phyloP scores from a whole-genome alignment of 2,888 invertebrate genomes.

The Heteromyza rotundicornis region DNA sequence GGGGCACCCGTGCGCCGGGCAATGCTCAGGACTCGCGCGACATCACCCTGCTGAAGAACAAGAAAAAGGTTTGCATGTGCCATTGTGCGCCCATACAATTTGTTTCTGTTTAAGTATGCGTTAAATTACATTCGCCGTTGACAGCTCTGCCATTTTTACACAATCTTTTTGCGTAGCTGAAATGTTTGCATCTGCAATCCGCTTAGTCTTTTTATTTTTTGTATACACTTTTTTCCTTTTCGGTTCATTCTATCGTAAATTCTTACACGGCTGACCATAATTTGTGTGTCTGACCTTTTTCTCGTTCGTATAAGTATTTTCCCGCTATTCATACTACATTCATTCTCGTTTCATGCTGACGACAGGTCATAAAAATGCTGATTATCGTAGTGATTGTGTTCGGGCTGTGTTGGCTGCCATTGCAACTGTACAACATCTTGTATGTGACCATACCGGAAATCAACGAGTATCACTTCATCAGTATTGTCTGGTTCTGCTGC shows the following conservation, averaged over 20 bases:
- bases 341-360: constrained; percentile 16
- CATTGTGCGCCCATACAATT: too few species aligned
- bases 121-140: too few species aligned
- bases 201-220: too few species aligned
- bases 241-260: too few species aligned
- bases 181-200: too few species aligned
- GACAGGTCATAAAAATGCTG: constrained; percentile 86
- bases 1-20: constrained; percentile 81
- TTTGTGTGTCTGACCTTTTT: background rate
- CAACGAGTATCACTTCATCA: constrained; percentile 79
- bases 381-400: constrained; percentile 83
- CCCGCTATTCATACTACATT: constrained; percentile 1
- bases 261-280: background rate
- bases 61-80: constrained; percentile 82
- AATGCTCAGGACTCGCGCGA: constrained; percentile 80
- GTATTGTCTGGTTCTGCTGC: constrained; percentile 84
- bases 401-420: constrained; percentile 83
- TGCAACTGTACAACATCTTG: constrained; percentile 76
- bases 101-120: too few species aligned
- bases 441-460: constrained; percentile 74
- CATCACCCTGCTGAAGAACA: constrained; percentile 80
- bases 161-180: too few species aligned
- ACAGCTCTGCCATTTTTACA: too few species aligned
- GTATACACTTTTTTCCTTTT: too few species aligned
- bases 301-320: background rate